A percentile compares a stretch with the other conserved stretches of the same genome.
Conservation (phyloP, 2,797 vertebrate genomes). For the Microcaecilia unicolor region DNA sequence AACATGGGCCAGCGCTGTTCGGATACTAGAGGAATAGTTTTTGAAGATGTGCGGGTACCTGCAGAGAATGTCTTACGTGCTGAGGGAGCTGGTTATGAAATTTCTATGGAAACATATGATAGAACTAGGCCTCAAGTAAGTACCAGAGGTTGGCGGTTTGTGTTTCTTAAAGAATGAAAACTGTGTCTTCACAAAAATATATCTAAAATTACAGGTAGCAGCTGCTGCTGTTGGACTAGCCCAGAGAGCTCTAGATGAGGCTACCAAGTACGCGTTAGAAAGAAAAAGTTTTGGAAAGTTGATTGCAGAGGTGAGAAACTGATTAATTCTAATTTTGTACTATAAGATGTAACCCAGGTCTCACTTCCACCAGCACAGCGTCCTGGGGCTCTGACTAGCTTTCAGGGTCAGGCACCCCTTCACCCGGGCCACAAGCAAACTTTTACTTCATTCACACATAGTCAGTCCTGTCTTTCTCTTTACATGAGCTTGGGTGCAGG, state of each 20-base stretch:
- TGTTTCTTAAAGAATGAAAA: too few species aligned
- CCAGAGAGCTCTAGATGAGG: conserved; percentile 87
- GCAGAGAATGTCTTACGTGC: conserved; percentile 83
- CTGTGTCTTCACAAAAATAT: not conserved
- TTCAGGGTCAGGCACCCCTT: too few species aligned
- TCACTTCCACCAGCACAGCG: too few species aligned
- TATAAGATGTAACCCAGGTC: too few species aligned
- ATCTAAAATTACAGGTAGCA: conserved; percentile 68
- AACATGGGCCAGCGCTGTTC: conserved; percentile 96
- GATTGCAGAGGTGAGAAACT: conserved; percentile 68
- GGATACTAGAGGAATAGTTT: conserved; percentile 85
- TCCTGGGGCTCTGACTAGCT: too few species aligned
- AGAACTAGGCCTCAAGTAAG: conserved; percentile 82
- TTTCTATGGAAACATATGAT: conserved; percentile 91
- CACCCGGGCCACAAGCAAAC: too few species aligned
- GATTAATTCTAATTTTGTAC: not conserved
- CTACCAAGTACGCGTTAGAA: conserved; percentile 82
- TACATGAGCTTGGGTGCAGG: too few species aligned
- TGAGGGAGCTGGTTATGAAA: conserved; percentile 90
- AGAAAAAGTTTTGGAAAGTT: conserved; percentile 84
- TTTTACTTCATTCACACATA: too few species aligned
- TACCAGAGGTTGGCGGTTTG: not conserved
- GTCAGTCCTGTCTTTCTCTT: too few species aligned
- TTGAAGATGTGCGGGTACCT: conserved; percentile 85
- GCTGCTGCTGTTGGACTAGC: conserved; percentile 86